These are phyloP conservation scores for Pseudococcus longispinus DNA, from an alignment of 2,888 invertebrate species.

Conservation along the genomic window DNA sequence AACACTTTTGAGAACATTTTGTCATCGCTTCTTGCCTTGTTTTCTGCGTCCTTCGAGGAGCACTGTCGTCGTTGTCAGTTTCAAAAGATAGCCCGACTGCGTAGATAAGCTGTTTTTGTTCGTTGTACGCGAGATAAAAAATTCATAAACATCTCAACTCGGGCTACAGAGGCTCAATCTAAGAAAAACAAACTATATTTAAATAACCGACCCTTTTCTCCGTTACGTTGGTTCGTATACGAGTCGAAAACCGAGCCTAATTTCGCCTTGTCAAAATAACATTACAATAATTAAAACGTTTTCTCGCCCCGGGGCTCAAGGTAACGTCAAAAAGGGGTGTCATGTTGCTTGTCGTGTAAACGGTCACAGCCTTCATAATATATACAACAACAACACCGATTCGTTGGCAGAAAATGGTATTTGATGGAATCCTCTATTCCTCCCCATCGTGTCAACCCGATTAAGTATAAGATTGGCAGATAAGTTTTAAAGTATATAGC, in stretches of 20 bases:
- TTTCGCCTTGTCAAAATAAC: neutral
- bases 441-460: neutral
- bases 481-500: neutral
- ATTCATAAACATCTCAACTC: conserved; percentile 17
- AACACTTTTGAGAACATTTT: neutral
- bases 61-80: neutral
- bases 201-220: neutral
- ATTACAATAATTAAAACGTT: conserved; percentile 26
- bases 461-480: neutral
- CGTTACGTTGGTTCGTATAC: neutral
- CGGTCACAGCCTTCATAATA: neutral
- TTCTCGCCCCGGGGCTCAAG: conserved; percentile 4
- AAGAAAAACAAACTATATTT: neutral
- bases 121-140: neutral
- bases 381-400: neutral
- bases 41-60: neutral
- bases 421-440: neutral
- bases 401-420: neutral
- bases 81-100: neutral
- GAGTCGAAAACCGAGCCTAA: neutral
- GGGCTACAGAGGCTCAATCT: neutral
- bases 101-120: conserved; percentile 1
- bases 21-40: neutral
- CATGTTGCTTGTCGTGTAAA: neutral
- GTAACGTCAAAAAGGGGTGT: neutral